phyloP scores from a whole-genome alignment of 2,888 invertebrate species.

The Timema cristinae region DNA sequence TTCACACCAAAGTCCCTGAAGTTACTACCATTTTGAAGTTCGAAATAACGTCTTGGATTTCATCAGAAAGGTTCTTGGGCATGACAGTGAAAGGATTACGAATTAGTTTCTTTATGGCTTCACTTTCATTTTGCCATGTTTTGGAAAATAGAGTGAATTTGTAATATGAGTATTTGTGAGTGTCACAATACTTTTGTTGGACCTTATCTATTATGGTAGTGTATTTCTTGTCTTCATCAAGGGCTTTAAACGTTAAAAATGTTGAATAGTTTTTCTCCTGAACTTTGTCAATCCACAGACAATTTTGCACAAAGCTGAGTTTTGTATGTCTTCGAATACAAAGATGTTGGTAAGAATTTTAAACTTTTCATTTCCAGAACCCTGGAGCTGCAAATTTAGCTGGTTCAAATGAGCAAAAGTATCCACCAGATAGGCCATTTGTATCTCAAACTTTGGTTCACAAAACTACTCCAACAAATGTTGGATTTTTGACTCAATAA shows the following conservation, averaged over 20 bases:
- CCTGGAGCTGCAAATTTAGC: too few species aligned
- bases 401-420: background rate
- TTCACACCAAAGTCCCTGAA: background rate
- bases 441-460: background rate
- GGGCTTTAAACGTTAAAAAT: background rate
- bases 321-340: too few species aligned
- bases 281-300: background rate
- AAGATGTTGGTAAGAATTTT: too few species aligned
- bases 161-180: background rate
- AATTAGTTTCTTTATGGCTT: constrained; percentile 8
- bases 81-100: constrained; percentile 14
- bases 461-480: background rate
- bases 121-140: background rate
- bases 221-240: background rate
- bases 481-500: background rate
- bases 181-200: background rate
- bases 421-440: background rate
- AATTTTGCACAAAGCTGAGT: background rate
- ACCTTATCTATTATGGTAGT: background rate
- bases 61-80: constrained; percentile 6
- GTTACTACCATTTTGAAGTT: constrained; percentile 1
- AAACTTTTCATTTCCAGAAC: too few species aligned
- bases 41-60: constrained; percentile 9
- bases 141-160: background rate
- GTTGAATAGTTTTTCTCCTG: background rate